Conservation (phyloP, 1,140 invertebrate genomes). For the Zaprionus tsacasi region DNA sequence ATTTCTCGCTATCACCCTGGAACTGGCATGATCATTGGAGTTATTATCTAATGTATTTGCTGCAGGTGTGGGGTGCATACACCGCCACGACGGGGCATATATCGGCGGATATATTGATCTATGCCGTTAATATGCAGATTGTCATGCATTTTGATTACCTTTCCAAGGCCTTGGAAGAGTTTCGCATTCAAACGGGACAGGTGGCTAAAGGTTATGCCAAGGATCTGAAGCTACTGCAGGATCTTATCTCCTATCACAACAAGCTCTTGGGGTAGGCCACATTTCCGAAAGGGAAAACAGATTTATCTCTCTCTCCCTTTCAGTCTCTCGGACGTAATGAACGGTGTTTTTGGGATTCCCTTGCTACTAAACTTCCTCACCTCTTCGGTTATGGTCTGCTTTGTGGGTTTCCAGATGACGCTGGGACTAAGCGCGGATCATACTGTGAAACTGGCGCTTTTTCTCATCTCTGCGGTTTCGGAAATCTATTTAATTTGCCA, state of each 20-base stretch:
- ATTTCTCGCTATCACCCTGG: constrained; percentile 44
- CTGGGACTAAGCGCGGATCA: constrained; percentile 38
- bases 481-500: constrained; percentile 59
- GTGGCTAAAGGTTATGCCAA: not conserved
- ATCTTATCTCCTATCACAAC: constrained; percentile 51
- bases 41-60: constrained; percentile 48
- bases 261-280: constrained; percentile 43
- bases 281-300: not conserved
- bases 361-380: constrained; percentile 55
- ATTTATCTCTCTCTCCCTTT: too few relatives aligned
- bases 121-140: constrained; percentile 47
- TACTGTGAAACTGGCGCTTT: constrained; percentile 42
- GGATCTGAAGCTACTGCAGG: constrained; percentile 35
- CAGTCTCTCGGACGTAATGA: constrained; percentile 53
- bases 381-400: constrained; percentile 54
- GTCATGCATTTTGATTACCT: constrained; percentile 66
- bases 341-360: constrained; percentile 51
- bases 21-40: constrained; percentile 51
- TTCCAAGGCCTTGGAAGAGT: constrained; percentile 13
- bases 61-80: constrained; percentile 40
- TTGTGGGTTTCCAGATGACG: constrained; percentile 58
- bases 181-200: not conserved
- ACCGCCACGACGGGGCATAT: constrained; percentile 53
- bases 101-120: constrained; percentile 50
- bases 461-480: constrained; percentile 33